These are phyloP conservation scores for Parapristionchus giblindavisi DNA, from an alignment of 2,888 invertebrate genomes.

Conservation along the genomic window DNA sequence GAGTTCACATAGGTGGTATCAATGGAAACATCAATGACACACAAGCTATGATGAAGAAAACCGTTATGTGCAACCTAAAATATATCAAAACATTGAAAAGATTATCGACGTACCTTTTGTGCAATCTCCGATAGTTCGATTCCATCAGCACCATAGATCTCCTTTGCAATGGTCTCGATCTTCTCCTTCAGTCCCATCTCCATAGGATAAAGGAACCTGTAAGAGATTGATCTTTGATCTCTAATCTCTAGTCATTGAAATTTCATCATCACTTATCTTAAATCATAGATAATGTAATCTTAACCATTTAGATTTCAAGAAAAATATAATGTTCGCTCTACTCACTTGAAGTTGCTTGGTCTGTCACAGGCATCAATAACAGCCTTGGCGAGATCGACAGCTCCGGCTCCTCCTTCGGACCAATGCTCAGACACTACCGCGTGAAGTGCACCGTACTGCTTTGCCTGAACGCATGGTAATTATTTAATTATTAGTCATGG, in stretches of 20 bases:
- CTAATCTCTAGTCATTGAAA: slow-evolving; percentile 2
- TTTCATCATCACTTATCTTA: slow-evolving; percentile 1
- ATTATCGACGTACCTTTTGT: slow-evolving; percentile 70
- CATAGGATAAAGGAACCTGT: slow-evolving; percentile 66
- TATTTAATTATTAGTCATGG: slow-evolving; percentile 57
- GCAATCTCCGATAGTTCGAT: slow-evolving; percentile 83
- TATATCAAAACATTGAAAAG: too few relatives aligned
- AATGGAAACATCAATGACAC: neutral
- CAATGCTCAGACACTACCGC: slow-evolving; percentile 90
- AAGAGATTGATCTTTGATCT: slow-evolving; percentile 13
- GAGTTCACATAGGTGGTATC: neutral
- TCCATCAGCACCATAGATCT: slow-evolving; percentile 94
- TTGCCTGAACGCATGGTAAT: slow-evolving; percentile 71
- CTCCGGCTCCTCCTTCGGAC: slow-evolving; percentile 87
- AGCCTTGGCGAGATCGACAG: slow-evolving; percentile 84
- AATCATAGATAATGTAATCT: neutral
- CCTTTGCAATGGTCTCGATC: slow-evolving; percentile 84
- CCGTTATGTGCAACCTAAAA: too few relatives aligned
- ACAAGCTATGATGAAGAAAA: slow-evolving; percentile 69
- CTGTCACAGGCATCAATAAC: slow-evolving; percentile 82
- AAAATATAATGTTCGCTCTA: neutral
- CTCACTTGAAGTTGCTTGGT: slow-evolving; percentile 74
- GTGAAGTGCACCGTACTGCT: slow-evolving; percentile 84
- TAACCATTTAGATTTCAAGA: neutral
- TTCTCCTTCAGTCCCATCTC: slow-evolving; percentile 83